phyloP scores from a whole-genome alignment of 2,113 vertebrate genomes.

The Sarotherodon lohbergeri region DNA sequence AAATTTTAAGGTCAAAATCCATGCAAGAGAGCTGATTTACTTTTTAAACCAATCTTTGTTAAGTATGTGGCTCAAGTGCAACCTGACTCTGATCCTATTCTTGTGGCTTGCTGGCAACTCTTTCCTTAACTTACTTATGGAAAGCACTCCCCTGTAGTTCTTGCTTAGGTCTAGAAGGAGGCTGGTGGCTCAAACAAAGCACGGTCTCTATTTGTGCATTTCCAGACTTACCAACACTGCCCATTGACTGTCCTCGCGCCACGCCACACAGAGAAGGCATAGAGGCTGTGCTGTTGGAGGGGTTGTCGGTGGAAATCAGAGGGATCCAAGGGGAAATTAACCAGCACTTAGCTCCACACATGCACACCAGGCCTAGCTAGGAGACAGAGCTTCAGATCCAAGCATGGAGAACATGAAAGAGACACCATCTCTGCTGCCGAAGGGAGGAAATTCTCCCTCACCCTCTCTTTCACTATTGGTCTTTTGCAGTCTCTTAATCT shows the following conservation, averaged over 20 bases:
- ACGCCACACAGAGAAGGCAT: neutral
- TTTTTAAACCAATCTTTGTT: neutral
- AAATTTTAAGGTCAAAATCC: neutral
- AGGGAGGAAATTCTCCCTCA: constrained; percentile 26
- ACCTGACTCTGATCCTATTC: neutral
- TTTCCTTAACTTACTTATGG: neutral
- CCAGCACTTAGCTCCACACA: constrained; percentile 63
- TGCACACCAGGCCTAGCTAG: constrained; percentile 55
- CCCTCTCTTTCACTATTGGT: neutral
- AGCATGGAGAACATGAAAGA: constrained; percentile 67
- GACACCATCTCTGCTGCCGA: constrained; percentile 25
- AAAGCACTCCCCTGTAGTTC: neutral
- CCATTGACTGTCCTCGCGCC: neutral
- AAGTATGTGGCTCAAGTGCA: neutral
- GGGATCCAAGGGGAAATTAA: constrained; percentile 70
- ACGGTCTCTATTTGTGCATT: neutral
- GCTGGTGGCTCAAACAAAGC: neutral
- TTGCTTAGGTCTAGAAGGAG: neutral
- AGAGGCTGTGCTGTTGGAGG: neutral
- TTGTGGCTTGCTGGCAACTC: neutral
- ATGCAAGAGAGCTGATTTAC: neutral
- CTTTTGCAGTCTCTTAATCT: constrained; percentile 15
- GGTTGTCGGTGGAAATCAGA: neutral
- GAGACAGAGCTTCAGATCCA: constrained; percentile 58
- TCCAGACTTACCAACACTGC: neutral